These are phyloP conservation scores for Lamellibrachia columna DNA, from an alignment of 2,888 invertebrate species.

Conservation along the genomic window DNA sequence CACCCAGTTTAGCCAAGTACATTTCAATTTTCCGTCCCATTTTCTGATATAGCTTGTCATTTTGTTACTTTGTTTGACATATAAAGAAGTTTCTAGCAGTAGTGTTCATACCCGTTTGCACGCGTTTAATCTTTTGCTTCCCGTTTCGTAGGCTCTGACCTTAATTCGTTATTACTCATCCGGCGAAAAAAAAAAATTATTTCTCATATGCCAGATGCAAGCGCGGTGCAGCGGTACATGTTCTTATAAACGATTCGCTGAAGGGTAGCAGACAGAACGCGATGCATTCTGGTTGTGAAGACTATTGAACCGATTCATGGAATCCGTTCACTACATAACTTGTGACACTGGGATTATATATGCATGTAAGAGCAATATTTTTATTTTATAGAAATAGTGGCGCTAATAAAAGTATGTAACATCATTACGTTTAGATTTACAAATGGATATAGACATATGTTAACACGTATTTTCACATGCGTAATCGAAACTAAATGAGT, in stretches of 20 bases:
- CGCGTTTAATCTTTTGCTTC: neutral
- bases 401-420: neutral
- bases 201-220: neutral
- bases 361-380: neutral
- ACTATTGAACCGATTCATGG: neutral
- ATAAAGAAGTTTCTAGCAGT: neutral
- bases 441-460: too few species aligned
- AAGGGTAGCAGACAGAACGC: neutral
- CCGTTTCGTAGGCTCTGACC: neutral
- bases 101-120: neutral
- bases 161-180: neutral
- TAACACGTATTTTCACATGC: too few species aligned
- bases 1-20: neutral
- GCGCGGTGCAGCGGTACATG: neutral
- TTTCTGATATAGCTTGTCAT: neutral
- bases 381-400: neutral
- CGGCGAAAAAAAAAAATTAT: neutral
- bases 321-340: neutral
- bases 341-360: neutral
- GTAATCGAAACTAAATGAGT: too few species aligned
- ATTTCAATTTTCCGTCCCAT: neutral
- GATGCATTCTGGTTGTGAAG: neutral
- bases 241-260: neutral
- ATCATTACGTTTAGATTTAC: neutral
- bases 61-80: neutral